These are phyloP conservation scores for Piaya cayana DNA, from an alignment of 2,113 vertebrate genomes.

Conservation along the genomic window DNA sequence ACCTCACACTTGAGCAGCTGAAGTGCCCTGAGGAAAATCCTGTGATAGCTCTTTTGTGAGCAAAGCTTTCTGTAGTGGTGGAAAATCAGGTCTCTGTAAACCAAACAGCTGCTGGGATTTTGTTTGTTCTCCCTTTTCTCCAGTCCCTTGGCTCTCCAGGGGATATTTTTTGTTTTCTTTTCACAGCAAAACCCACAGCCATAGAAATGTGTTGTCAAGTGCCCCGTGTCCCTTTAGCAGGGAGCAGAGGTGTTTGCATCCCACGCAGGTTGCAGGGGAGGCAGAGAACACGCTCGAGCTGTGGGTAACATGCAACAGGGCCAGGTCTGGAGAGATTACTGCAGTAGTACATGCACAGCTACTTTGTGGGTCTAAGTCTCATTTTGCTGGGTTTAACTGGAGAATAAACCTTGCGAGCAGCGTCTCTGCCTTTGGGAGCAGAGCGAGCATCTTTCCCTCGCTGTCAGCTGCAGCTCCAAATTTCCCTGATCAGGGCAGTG, in stretches of 20 bases:
- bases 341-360: not conserved
- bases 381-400: not conserved
- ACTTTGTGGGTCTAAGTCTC: not conserved
- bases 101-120: not conserved
- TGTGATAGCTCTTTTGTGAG: not conserved
- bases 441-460: too few species aligned
- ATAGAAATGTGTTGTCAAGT: not conserved
- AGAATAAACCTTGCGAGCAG: not conserved
- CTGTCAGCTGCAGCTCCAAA: not conserved
- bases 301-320: fast-evolving
- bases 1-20: not conserved
- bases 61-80: not conserved
- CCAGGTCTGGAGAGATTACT: not conserved
- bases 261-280: fast-evolving
- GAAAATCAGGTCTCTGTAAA: not conserved
- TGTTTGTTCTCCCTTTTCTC: slow-evolving; percentile 4
- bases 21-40: not conserved
- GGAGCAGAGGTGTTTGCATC: not conserved
- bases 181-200: not conserved
- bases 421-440: not conserved
- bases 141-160: not conserved
- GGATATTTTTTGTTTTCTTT: not conserved
- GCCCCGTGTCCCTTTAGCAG: not conserved
- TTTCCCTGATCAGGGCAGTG: not conserved
- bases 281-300: not conserved